Evolutionary conservation across 2,113 vertebrate species (phyloP), one percentile per base, ranked within the genome.

Genomic region (Rhea pennata): DNA sequence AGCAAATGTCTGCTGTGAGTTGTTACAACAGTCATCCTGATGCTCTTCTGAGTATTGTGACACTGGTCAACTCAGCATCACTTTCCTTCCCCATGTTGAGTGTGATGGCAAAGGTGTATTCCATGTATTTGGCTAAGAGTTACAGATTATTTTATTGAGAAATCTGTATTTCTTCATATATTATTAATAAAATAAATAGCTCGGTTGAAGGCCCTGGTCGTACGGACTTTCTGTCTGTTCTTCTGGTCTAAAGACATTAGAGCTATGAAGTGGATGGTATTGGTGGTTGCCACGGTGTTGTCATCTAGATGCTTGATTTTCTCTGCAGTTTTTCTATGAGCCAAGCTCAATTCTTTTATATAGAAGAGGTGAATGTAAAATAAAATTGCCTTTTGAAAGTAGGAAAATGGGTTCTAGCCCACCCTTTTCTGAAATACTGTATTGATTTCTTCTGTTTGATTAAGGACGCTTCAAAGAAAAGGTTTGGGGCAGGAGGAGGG

Each of bases 221-320:
- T 42, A 7, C 11, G 53, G 0, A 23, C 9, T 8, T 2, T 53
- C 4, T 23, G 7, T 6, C 69, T 61, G 36, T 56, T 8, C 22
- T 69, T 6, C 21, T n/a, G 40, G 21, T 36, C 31, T 42, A 23
- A 29, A 22, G 64, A 27, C 29, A 24, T 12, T 56, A 48, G 69
- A 71, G 69, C 74, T 62, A 12, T 20, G 48, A 12, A 0, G 0
- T 36, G 48, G 46, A 23, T 27, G 15, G 1, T 5, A 33, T 14
- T 74, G 9, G 61, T 56, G 12, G 22, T 78, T 74, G 17, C 17
- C 5, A 1, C 23, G 33, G 16, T 78, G 36, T 50, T 66, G 6
- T 16, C n/a, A 21, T 70, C 33, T 9, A 12, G 36, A 42, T 22
- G 4, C 5, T 51, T 31, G 21, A 51, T 73, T 51, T 72, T 6